Evolutionary conservation across 2,797 vertebrate species (phyloP).

Genomic region (Sandelia bainsii): DNA sequence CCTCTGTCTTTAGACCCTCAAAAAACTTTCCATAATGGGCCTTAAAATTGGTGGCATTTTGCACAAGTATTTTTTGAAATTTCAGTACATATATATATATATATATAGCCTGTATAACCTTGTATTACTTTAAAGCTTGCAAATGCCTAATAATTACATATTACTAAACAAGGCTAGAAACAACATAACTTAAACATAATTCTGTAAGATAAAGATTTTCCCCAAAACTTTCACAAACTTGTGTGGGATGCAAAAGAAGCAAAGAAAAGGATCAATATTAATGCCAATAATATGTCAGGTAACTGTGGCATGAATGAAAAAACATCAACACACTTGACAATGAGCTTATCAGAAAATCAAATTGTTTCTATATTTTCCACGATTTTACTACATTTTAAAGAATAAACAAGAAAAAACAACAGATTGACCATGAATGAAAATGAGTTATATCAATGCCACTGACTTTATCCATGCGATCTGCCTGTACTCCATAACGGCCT

Average conservation of each 20-base stretch:
- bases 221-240: no score
- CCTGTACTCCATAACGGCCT: slow-evolving; percentile 91
- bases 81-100: background rate
- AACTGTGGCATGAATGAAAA: background rate
- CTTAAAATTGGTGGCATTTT: background rate
- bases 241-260: no score
- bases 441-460: slow-evolving; percentile 9
- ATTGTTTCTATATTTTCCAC: background rate
- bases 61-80: background rate
- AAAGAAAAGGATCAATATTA: no score
- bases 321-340: background rate
- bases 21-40: no score
- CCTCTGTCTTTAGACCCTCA: no score
- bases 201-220: background rate
- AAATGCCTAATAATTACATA: no score
- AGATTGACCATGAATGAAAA: background rate
- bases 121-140: background rate
- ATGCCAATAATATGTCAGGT: no score
- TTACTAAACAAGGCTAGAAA: background rate
- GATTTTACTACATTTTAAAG: background rate
- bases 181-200: no score
- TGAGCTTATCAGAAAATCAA: no score
- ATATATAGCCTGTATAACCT: background rate
- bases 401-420: background rate
- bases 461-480: slow-evolving; percentile 95